Evolutionary conservation across 2,888 invertebrate species (phyloP).

Genomic region (Trachelus iudaicus): DNA sequence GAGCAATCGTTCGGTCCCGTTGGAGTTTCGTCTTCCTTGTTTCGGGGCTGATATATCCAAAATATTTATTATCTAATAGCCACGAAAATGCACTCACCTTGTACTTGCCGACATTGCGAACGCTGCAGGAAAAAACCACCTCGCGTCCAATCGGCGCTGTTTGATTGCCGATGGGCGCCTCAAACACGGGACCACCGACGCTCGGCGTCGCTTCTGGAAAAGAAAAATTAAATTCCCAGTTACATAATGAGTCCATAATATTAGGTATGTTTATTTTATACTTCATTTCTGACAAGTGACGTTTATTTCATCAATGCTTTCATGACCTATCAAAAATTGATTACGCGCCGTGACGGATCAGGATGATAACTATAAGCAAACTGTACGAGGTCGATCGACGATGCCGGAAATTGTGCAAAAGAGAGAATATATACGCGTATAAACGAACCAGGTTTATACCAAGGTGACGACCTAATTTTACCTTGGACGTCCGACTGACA

Average conservation of each 20-base stretch:
- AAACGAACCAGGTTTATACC: background rate
- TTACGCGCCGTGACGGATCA: background rate
- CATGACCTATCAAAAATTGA: background rate
- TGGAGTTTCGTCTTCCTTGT: background rate
- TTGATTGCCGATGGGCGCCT: slow-evolving; percentile 59
- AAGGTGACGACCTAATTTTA: background rate
- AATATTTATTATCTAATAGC: background rate
- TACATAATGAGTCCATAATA: background rate
- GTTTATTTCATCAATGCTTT: background rate
- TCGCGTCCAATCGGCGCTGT: slow-evolving; percentile 62
- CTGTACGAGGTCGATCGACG: background rate
- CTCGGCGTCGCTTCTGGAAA: slow-evolving; percentile 51
- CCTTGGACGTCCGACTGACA: background rate
- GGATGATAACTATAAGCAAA: background rate
- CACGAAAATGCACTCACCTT: slow-evolving; percentile 40
- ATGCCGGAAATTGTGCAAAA: background rate
- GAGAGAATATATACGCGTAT: background rate
- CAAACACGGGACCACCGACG: slow-evolving; percentile 51
- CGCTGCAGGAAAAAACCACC: slow-evolving; percentile 60
- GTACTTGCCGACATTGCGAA: slow-evolving; percentile 55
- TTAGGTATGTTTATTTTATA: background rate
- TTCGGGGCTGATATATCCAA: background rate
- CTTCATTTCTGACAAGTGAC: background rate
- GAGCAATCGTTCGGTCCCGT: background rate
- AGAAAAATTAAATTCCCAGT: slow-evolving; percentile 24